These are phyloP conservation scores for Meganola albula DNA, from an alignment of 2,888 invertebrate genomes.

Conservation along the genomic window DNA sequence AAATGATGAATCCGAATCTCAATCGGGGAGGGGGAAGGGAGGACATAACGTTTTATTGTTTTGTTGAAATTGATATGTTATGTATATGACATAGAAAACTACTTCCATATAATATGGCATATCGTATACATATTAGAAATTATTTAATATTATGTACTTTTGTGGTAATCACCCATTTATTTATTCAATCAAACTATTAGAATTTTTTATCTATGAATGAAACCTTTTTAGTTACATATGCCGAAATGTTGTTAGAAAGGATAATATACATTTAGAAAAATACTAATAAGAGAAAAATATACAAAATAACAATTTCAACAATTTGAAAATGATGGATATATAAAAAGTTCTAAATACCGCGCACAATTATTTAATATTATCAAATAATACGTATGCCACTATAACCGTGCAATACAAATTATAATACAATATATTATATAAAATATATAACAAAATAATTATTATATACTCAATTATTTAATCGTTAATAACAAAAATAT, in stretches of 20 bases:
- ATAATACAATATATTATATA: conserved; percentile 31
- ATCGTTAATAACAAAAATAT: conserved; percentile 15
- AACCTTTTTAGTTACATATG: too few species aligned
- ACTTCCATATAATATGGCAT: too few species aligned
- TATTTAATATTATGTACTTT: too few species aligned
- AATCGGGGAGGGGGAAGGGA: conserved; percentile 17
- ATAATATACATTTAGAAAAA: too few species aligned
- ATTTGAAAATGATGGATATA: conserved; percentile 15
- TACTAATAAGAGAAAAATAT: conserved; percentile 13
- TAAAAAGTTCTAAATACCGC: conserved; percentile 33
- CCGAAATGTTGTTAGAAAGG: too few species aligned
- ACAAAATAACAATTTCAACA: conserved; percentile 28
- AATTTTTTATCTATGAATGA: too few species aligned
- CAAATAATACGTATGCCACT: conserved; percentile 13
- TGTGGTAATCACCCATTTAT: too few species aligned
- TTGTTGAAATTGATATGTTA: conserved; percentile 16
- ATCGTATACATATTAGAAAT: too few species aligned
- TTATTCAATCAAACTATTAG: too few species aligned
- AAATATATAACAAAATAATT: conserved; percentile 23
- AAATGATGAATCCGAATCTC: conserved; percentile 32
- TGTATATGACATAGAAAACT: too few species aligned
- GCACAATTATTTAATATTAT: conserved; percentile 45
- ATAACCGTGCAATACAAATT: too few species aligned
- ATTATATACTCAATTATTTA: conserved; percentile 14
- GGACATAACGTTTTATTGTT: too few species aligned